Conservation (phyloP, 1,140 invertebrate species). For the Drosophila eugracilis region DNA sequence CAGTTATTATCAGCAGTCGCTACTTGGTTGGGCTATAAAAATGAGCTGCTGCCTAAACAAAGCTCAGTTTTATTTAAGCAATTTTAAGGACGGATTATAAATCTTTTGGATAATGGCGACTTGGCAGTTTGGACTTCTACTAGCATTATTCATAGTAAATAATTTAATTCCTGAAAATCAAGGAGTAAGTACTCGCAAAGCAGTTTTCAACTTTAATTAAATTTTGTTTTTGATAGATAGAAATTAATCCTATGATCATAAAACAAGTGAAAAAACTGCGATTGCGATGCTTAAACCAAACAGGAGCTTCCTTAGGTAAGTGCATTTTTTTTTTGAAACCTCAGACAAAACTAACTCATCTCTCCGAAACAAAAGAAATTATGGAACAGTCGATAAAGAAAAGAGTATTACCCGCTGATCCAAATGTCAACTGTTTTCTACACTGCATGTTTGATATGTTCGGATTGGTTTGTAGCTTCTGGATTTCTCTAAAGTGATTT, state of each 20-base stretch:
- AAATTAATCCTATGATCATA: constrained; percentile 50
- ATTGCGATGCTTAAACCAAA: constrained; percentile 54
- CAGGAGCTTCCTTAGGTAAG: constrained; percentile 58
- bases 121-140: constrained; percentile 15
- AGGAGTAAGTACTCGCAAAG: constrained; percentile 31
- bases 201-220: background rate
- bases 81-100: constrained; percentile 3
- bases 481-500: background rate
- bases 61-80: constrained; percentile 33
- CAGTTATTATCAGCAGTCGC: constrained; percentile 37
- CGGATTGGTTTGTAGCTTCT: constrained; percentile 56
- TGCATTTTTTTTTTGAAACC: background rate
- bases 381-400: constrained; percentile 18
- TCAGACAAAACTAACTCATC: background rate
- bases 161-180: constrained; percentile 12
- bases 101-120: constrained; percentile 27
- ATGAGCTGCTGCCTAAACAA: background rate
- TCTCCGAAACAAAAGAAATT: constrained; percentile 6
- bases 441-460: constrained; percentile 77
- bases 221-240: constrained; percentile 20
- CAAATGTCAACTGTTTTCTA: constrained; percentile 64
- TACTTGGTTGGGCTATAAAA: constrained; percentile 48
- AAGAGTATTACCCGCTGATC: constrained; percentile 42
- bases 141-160: constrained; percentile 35
- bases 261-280: constrained; percentile 67